phyloP scores from a whole-genome alignment of 2,797 vertebrate species.

The Tachyglossus aculeatus region DNA sequence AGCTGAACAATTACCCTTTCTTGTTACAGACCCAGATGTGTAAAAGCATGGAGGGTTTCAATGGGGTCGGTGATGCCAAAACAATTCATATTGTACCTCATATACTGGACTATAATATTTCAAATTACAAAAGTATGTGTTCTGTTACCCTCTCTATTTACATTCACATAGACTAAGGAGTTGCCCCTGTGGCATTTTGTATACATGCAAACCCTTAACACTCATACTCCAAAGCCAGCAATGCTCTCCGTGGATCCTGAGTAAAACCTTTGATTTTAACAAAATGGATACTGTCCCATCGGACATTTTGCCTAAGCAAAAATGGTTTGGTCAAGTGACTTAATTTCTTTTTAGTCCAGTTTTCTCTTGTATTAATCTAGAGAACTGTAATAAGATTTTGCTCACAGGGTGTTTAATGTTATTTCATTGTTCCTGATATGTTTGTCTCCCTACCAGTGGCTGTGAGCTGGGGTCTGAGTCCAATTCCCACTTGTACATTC shows the following conservation, averaged over 20 bases:
- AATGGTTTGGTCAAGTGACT: background rate
- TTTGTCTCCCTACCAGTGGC: too few species aligned
- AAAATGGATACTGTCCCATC: background rate
- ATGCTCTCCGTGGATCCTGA: background rate
- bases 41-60: conserved; percentile 42
- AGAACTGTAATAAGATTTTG: too few species aligned
- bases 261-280: background rate
- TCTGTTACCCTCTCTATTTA: background rate
- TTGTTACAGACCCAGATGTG: conserved; percentile 67
- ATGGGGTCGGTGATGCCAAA: conserved; percentile 47
- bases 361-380: background rate
- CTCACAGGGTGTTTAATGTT: too few species aligned
- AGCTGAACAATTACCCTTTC: conserved; percentile 63
- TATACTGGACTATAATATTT: background rate
- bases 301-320: background rate
- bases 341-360: background rate
- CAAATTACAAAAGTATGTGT: background rate
- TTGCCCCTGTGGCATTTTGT: background rate
- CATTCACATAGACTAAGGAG: background rate
- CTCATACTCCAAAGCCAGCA: background rate
- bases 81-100: conserved; percentile 57
- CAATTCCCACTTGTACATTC: too few species aligned
- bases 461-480: too few species aligned
- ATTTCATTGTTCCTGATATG: too few species aligned
- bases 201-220: background rate